A percentile compares a stretch with the other conserved stretches of the same genome.
Conservation (phyloP, 2,888 invertebrate genomes). For the Luperina testacea region DNA sequence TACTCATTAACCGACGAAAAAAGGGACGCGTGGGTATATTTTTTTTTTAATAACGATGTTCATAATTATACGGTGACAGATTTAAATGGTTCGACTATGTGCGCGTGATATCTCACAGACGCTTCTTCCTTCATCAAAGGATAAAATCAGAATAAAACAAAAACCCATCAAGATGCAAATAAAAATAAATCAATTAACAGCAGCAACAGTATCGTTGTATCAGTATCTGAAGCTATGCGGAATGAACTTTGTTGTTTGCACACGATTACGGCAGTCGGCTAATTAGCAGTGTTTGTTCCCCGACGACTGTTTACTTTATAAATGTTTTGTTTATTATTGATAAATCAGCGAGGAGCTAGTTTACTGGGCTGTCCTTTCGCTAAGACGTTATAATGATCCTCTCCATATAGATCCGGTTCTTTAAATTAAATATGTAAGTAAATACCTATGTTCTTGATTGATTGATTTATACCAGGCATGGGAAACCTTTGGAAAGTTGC, state of each 20-base stretch:
- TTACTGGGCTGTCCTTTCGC: background rate
- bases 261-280: conserved; percentile 47
- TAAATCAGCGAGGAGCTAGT: conserved; percentile 63
- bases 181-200: background rate
- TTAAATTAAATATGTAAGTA: too few species aligned
- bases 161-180: background rate
- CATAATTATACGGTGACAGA: too few species aligned
- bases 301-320: conserved; percentile 51
- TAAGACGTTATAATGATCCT: background rate
- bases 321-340: conserved; percentile 80
- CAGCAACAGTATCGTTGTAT: conserved; percentile 12
- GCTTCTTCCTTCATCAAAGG: background rate
- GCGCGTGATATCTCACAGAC: too few species aligned
- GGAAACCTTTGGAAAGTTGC: too few species aligned
- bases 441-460: too few species aligned
- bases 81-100: background rate
- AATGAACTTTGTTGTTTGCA: conserved; percentile 61
- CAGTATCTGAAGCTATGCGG: conserved; percentile 19
- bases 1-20: too few species aligned
- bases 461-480: too few species aligned
- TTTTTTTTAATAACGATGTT: too few species aligned
- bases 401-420: background rate
- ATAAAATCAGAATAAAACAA: background rate
- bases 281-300: conserved; percentile 57
- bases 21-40: too few species aligned